phyloP scores from a whole-genome alignment of 2,888 invertebrate genomes.

The Metalampra italica region DNA sequence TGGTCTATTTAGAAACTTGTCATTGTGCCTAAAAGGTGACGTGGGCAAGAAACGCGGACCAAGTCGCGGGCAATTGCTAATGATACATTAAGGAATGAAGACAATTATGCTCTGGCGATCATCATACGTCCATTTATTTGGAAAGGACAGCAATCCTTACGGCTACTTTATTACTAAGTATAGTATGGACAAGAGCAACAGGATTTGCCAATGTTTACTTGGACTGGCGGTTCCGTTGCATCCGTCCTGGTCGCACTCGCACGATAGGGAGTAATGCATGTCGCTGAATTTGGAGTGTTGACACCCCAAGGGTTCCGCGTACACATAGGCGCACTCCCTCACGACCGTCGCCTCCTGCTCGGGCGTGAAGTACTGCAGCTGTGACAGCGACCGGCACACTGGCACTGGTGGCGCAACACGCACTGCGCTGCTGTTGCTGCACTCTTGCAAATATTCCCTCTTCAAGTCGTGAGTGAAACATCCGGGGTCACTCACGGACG shows the following conservation, averaged over 20 bases:
- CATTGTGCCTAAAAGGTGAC: too few relatives aligned
- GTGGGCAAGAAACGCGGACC: too few relatives aligned
- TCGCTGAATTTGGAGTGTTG: conserved; percentile 46
- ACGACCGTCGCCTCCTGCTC: conserved; percentile 44
- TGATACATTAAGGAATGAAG: too few relatives aligned
- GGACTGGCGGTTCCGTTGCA: conserved; percentile 40
- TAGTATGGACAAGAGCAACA: neutral
- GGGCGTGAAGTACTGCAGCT: conserved; percentile 51
- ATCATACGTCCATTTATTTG: too few relatives aligned
- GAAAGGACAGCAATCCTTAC: too few relatives aligned
- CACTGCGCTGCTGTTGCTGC: conserved; percentile 20
- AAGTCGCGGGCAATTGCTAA: too few relatives aligned
- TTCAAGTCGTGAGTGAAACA: conserved; percentile 49
- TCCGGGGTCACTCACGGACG: conserved; percentile 31
- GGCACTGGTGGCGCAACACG: conserved; percentile 18
- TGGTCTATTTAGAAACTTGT: too few relatives aligned
- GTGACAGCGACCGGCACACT: conserved; percentile 52
- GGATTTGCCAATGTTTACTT: neutral
- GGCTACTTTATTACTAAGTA: too few relatives aligned
- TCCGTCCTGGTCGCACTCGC: conserved; percentile 56
- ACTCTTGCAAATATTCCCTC: conserved; percentile 38
- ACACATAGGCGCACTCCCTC: conserved; percentile 59
- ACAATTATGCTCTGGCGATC: too few relatives aligned
- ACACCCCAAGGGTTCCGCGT: conserved; percentile 40
- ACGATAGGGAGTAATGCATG: conserved; percentile 54